Base-by-base conservation (phyloP, 2,797 vertebrate genomes). In the Masticophis lateralis region DNA sequence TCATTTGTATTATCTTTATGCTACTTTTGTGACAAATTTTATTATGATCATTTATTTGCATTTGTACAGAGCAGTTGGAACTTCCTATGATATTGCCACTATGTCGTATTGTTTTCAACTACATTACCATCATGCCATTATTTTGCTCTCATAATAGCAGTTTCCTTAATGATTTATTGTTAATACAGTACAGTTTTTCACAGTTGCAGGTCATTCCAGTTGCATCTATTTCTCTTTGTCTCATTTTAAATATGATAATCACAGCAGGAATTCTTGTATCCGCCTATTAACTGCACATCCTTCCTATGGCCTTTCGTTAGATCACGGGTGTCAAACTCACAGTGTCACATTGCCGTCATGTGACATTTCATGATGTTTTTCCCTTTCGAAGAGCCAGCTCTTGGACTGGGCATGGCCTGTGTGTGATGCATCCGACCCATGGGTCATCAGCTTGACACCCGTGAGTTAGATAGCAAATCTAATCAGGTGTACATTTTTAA, bases 361-460 rank as follows among this genome's bases (percentile, higher is more conserved):
- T 28, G 27, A 63, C 1, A 4, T 28, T 63, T 28, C 2, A 27
- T 2, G 11, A 63, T 11, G 4, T 28, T 63, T 63, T 63, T 12
- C 61, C 27, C 61, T 28, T 12, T 63, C 11, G 0, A 4, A 0
- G 27, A 28, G 1, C 4, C 37, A 37, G 37, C 37, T 37, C 37
- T 37, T 28, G 61, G 61, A 1, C 4, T 63, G 27, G 60, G 25
- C 3, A 9, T 63, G 61, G 27, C 3, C 60, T 61, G 25, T 3
- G 7, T 0, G 10, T 27, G 25, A 28, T 1, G 10, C 25, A 61
- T 28, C 25, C 0, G 3, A 22, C 61, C 11, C 25, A 2, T 1
- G 3, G 27, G 61, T 25, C 11, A 1, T 11, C 27, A 63, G 25
- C 28, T 63, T 63, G 61, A 63, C 10, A 63, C 25, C 4, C 27